A percentile compares a stretch with the other conserved stretches of the same genome.
Evolutionary conservation across 2,797 vertebrate genomes (phyloP).

Genomic region (Parauchenoglanis punctatus): DNA sequence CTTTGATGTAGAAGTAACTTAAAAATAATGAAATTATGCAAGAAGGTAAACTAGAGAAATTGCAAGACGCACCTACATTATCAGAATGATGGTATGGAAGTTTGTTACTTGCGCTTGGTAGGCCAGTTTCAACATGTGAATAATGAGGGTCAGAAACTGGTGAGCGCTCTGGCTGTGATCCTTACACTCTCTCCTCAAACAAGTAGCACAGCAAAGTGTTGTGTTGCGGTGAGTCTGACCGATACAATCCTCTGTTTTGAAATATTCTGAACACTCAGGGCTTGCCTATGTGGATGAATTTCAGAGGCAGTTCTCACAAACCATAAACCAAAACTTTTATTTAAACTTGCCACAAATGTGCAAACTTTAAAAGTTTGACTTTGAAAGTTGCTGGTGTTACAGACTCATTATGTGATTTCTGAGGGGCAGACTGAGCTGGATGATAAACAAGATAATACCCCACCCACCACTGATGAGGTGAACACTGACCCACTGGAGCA

Average conservation of each 20-base stretch:
- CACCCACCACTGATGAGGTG: constrained; percentile 70
- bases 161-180: not conserved
- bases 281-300: not conserved
- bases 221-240: not conserved
- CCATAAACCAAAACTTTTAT: not conserved
- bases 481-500: constrained; percentile 83
- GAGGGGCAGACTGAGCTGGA: constrained; percentile 91
- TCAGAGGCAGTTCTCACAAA: not conserved
- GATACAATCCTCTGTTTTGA: not conserved
- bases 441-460: constrained; percentile 76
- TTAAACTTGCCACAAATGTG: not conserved
- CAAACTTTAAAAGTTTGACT: not conserved
- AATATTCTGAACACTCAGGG: not conserved
- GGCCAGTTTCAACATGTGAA: not conserved
- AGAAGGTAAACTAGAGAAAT: too few species aligned
- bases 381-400: not conserved
- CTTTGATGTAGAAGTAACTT: too few species aligned
- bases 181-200: not conserved
- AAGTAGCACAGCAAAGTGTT: not conserved
- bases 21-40: too few species aligned
- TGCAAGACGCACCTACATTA: too few species aligned
- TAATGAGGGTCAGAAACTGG: not conserved
- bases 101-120: not conserved
- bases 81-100: too few species aligned
- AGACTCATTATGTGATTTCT: constrained; percentile 96